Evolutionary conservation across 2,797 vertebrate genomes (phyloP), one percentile per base, ranked within the genome.

Genomic region (Sus cebifrons): DNA sequence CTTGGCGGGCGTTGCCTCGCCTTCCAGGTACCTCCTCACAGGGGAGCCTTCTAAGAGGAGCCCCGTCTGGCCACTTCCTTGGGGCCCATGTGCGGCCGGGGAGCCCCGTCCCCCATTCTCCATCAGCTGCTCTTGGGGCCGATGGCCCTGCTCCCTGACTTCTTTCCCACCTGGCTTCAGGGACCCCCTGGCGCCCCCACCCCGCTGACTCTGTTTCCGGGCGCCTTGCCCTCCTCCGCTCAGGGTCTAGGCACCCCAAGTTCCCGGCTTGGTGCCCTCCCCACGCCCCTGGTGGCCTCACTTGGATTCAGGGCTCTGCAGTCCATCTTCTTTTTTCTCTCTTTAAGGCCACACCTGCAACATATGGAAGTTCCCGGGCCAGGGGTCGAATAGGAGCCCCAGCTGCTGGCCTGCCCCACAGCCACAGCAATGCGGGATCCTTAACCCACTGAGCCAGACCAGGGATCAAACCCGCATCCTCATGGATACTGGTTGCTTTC

Each of bases 211-310:
- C 89, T 7, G 68, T 8, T 62, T n/a, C 36, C 1, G 2, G 16
- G 14, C 3, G 25, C 32, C 70, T 3, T 8, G 17, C 21, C n/a
- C 9, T 27, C n/a, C 52, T 10, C 60, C 5, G 8, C 21, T 52
- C 86, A 0, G 1, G 6, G 0, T 15, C 0, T 0, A 16, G 15
- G 60, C 4, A n/a, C 21, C n/a, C 62, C 0, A 60, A 2, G 7
- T 62, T 64, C n/a, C 9, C 0, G 0, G 14, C 58, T 23, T 6
- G 78, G 32, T 12, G 58, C 9, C 21, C 78, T 25, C 23, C 2
- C 14, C 44, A 44, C 44, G 29, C 60, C 40, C 36, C 6, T 0
- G 0, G 29, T 2, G 49, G 0, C 21, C 29, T 81, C 73, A 4
- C 52, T 64, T 11, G 0, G 27, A 40, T 12, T 4, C 15, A 5